Base-by-base conservation (phyloP, 1,140 invertebrate species). In the Lysiphlebus fabarum region DNA sequence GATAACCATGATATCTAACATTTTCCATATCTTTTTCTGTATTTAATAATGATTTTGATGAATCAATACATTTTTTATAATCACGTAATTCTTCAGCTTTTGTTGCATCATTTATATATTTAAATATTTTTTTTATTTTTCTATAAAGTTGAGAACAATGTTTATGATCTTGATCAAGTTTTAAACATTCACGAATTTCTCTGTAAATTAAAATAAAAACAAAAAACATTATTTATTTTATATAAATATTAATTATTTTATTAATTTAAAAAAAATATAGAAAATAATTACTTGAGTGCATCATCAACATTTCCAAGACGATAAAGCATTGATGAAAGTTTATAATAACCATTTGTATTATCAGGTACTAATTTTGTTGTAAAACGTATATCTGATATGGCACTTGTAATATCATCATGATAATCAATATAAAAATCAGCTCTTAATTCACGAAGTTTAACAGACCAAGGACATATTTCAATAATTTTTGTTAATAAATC, bases 161-260 rank as follows among this genome's bases (percentile, higher is more conserved):
- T 77, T 96, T 95, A 77, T 99, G 95, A 69, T 99, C 98, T 0
- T 96, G 95, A 82, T 99, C 97, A 33, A 98, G 81, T 80, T 97
- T 98, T 8, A 99, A 83, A 78, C 98, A 99, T 78, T 99, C 96
- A 26, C 97, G 85, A 64, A 99, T 90, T 81, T 97, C 92, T 76
- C 90, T 88, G 66, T 37, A 82, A 78, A 69, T n/a, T n/a, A n/a
- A n/a, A n/a, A n/a, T n/a, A 65, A 62, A 60, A 41, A 55, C 36
- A 69, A n/a, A 62, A 54, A 51, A 45, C 37, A 59, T 10, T 37
- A 49, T 36, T n/a, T 43, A 53, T 38, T n/a, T 48, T 11, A 53
- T 42, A 53, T 2, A 8, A 58, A 12, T 53, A 37, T 50, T 42
- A 33, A 37, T 26, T 50, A 12, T 51, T 9, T 40, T 8, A 45